Evolutionary conservation across 1,140 invertebrate species (phyloP).

Genomic region (Lordiphosa stackelbergi): DNA sequence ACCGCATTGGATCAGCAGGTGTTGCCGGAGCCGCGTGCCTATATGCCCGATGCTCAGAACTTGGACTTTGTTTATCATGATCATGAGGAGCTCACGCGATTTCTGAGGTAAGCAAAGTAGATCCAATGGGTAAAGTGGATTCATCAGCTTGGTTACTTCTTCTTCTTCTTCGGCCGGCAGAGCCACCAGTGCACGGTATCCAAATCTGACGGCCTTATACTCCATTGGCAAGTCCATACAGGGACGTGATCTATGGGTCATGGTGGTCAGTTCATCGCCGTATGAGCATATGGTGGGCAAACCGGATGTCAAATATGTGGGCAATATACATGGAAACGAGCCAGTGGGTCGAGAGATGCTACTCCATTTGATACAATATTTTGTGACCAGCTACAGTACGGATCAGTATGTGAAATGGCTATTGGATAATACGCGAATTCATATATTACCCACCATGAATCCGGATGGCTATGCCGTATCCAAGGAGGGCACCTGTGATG

Average conservation of each 20-base stretch:
- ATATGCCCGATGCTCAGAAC: conserved; percentile 71
- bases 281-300: conserved; percentile 94
- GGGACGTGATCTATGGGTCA: conserved; percentile 95
- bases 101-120: conserved; percentile 80
- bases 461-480: conserved; percentile 94
- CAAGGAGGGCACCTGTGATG: conserved; percentile 91
- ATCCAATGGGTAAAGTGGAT: neutral
- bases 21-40: conserved; percentile 69
- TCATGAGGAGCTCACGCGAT: conserved; percentile 90
- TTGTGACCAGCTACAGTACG: conserved; percentile 88
- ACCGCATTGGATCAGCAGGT: conserved; percentile 23
- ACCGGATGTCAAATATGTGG: conserved; percentile 94
- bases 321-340: conserved; percentile 95
- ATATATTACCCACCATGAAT: conserved; percentile 95
- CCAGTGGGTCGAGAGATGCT: conserved; percentile 92
- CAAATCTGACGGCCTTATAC: conserved; percentile 91
- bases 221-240: conserved; percentile 94
- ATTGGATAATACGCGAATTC: conserved; percentile 92
- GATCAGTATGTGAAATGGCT: conserved; percentile 91
- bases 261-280: conserved; percentile 93
- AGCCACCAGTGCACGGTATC: conserved; percentile 86
- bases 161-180: conserved; percentile 12
- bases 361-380: conserved; percentile 91
- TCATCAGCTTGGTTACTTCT: neutral
- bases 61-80: conserved; percentile 93